A percentile compares a stretch with the other conserved stretches of the same genome.
These are phyloP conservation scores for Neuroscelio doddi DNA, from an alignment of 2,888 invertebrate genomes.

Conservation along the genomic window DNA sequence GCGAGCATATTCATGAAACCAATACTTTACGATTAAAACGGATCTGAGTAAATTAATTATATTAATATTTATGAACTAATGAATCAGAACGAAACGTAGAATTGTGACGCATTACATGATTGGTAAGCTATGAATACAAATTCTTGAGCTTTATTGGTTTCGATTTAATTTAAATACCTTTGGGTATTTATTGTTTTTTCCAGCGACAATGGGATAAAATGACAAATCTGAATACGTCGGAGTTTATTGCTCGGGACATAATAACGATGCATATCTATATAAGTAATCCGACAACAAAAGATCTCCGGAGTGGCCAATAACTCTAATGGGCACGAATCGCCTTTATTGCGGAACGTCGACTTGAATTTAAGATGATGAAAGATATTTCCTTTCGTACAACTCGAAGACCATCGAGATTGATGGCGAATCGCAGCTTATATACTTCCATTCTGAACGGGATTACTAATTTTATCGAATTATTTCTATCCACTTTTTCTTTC, in stretches of 20 bases:
- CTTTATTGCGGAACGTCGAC: slow-evolving; percentile 25
- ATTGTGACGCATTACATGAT: no score
- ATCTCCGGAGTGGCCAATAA: slow-evolving; percentile 30
- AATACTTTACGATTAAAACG: no score
- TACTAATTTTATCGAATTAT: no score
- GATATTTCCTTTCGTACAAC: slow-evolving; percentile 32
- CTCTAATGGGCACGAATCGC: slow-evolving; percentile 30
- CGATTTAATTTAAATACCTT: slow-evolving; percentile 21
- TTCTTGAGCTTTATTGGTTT: no score
- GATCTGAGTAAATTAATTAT: no score
- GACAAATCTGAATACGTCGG: slow-evolving; percentile 18
- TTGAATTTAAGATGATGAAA: slow-evolving; percentile 13
- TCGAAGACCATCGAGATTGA: slow-evolving; percentile 25
- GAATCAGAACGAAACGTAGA: no score
- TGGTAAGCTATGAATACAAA: no score
- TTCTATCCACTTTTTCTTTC: no score
- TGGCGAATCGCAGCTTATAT: slow-evolving; percentile 20
- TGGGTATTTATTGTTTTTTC: slow-evolving; percentile 19
- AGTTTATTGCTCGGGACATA: slow-evolving; percentile 22
- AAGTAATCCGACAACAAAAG: slow-evolving; percentile 21
- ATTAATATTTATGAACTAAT: no score
- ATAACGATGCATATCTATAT: slow-evolving; percentile 22
- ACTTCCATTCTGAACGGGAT: no score
- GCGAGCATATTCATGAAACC: no score
- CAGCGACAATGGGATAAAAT: slow-evolving; percentile 8